Evolutionary conservation across 2,797 vertebrate genomes (phyloP), one percentile per base, ranked within the genome.

Genomic region (Geotrypetes seraphini): DNA sequence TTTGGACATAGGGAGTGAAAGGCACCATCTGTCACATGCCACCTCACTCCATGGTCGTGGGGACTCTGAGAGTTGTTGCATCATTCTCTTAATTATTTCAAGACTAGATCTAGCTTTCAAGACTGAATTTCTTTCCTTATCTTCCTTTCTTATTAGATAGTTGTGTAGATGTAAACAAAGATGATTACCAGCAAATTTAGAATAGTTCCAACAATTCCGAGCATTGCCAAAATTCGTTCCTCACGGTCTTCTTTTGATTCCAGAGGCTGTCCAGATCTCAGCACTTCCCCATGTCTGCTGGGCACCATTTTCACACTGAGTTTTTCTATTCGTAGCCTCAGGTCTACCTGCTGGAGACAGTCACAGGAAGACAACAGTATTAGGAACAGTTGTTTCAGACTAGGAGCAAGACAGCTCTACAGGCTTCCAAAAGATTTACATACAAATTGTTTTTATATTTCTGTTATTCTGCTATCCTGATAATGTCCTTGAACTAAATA

Each of bases 301-400:
- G 78, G 82, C 71, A 85, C 69, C 86, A 90, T 88, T 62, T 75
- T 87, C 64, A 78, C 66, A 67, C 84, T 69, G 75, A 71, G 75
- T 61, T 70, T 67, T 60, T 78, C 75, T 61, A 71, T 65, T 59
- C 54, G 71, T 68, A 72, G 37, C 69, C 56, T 66, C 65, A 47
- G 50, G 37, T 44, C 69, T 20, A 53, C 77, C 79, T 72, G 79
- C 41, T 36, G 7, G 14, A 17, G n/a, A 14, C n/a, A n/a, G n/a
- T n/a, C 10, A 42, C 8, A 22, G 19, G 20, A 7, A 11, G 16
- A 22, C 11, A 12, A 12, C 10, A n/a, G 16, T 6, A 12, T 10
- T 14, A 25, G 11, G 24, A 24, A n/a, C 24, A 24, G n/a, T 23
- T 21, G 20, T 21, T 20, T 21, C 20, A 21, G 10, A 21, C 21